phyloP scores from a whole-genome alignment of 2,113 vertebrate genomes.

The Salvelinus fontinalis region DNA sequence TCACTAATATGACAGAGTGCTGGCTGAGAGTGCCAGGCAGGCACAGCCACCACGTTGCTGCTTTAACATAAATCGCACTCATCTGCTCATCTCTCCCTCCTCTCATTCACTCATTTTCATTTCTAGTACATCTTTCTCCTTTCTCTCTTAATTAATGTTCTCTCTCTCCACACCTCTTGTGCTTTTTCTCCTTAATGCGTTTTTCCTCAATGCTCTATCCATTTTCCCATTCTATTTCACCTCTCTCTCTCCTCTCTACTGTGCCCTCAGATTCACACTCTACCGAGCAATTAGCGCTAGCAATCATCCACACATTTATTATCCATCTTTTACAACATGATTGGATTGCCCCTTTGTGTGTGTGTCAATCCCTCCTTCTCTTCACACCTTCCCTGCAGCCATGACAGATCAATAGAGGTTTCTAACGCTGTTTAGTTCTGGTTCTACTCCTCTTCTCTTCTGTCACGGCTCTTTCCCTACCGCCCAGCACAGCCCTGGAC shows the following conservation, averaged over 20 bases:
- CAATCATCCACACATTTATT: conserved; percentile 2
- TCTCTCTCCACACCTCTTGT: background rate
- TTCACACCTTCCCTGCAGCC: background rate
- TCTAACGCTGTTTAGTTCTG: conserved; percentile 5
- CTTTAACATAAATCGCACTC: background rate
- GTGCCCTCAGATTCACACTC: background rate
- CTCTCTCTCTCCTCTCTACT: background rate
- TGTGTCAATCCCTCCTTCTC: background rate
- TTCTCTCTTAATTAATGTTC: background rate
- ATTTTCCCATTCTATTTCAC: background rate
- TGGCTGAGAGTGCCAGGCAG: background rate
- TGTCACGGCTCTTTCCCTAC: conserved; percentile 14
- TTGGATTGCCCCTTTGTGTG: background rate
- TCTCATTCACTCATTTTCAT: background rate
- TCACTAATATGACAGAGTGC: conserved; percentile 3
- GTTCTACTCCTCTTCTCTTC: background rate
- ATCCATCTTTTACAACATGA: background rate
- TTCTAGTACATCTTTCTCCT: background rate
- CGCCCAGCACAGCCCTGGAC: conserved; percentile 13
- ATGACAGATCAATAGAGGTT: background rate
- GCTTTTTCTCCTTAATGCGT: background rate
- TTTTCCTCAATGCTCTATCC: background rate
- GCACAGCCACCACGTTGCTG: background rate
- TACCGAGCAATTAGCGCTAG: background rate
- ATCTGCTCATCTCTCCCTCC: background rate